phyloP scores from a whole-genome alignment of 2,888 invertebrate species.

The Clistopyga incitator region DNA sequence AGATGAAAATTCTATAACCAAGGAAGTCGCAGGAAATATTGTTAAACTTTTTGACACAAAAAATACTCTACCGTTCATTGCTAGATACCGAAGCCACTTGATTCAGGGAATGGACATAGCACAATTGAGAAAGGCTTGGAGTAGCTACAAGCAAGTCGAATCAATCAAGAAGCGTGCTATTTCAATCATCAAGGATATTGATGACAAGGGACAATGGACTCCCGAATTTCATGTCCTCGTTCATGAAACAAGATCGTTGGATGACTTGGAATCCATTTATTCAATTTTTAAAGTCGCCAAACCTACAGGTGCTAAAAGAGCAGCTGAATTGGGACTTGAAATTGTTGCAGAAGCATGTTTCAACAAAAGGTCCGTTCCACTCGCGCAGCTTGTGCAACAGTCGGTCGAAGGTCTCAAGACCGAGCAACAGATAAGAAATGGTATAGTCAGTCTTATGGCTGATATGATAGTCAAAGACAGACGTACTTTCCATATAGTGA shows the following conservation, averaged over 20 bases:
- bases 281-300: conserved; percentile 92
- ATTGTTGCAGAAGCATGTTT: conserved; percentile 85
- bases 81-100: conserved; percentile 92
- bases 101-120: conserved; percentile 92
- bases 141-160: conserved; percentile 89
- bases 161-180: conserved; percentile 89
- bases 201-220: conserved; percentile 89
- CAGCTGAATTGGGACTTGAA: conserved; percentile 91
- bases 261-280: conserved; percentile 93
- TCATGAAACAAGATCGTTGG: conserved; percentile 88
- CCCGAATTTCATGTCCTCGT: conserved; percentile 88
- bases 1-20: conserved; percentile 84
- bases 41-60: conserved; percentile 90
- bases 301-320: conserved; percentile 91
- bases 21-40: conserved; percentile 86
- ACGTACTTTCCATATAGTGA: conserved; percentile 89
- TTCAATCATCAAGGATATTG: conserved; percentile 87
- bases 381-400: conserved; percentile 82
- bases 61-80: conserved; percentile 96
- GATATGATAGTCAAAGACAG: conserved; percentile 93
- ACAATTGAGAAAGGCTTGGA: conserved; percentile 90
- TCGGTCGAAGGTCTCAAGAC: conserved; percentile 85
- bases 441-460: conserved; percentile 92
- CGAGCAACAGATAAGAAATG: conserved; percentile 86
- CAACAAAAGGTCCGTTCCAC: conserved; percentile 63